Evolutionary conservation across 2,113 vertebrate species (phyloP).

Genomic region (Thomomys bottae): DNA sequence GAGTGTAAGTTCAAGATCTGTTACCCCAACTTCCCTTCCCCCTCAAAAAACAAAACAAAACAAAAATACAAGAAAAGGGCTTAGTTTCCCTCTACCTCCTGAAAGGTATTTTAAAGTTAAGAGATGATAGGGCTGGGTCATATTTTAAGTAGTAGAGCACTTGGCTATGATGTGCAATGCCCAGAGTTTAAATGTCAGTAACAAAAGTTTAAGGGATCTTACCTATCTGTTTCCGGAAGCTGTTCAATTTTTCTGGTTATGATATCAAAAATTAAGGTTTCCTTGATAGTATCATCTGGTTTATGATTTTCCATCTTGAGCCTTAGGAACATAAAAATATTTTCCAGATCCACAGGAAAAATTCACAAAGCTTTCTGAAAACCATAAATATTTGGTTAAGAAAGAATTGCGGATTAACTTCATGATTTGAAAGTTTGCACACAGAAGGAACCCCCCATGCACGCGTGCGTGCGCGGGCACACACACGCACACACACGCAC

Average conservation of each 20-base stretch:
- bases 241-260: slow-evolving; percentile 74
- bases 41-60: too few species aligned
- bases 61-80: neutral
- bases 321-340: slow-evolving; percentile 31
- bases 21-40: too few species aligned
- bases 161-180: too few species aligned
- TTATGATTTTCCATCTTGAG: slow-evolving; percentile 81
- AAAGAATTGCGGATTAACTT: slow-evolving; percentile 18
- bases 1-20: too few species aligned
- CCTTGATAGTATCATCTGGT: neutral
- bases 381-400: slow-evolving; percentile 18
- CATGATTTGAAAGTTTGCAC: slow-evolving; percentile 21
- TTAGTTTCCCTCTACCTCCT: neutral
- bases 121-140: slow-evolving; percentile 68
- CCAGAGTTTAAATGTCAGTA: too few species aligned
- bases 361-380: neutral
- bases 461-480: too few species aligned
- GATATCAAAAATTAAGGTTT: slow-evolving; percentile 30
- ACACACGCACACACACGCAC: too few species aligned
- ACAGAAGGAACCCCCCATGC: neutral
- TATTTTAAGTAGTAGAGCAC: too few species aligned
- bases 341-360: neutral
- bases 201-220: slow-evolving; percentile 65
- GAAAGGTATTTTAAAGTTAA: slow-evolving; percentile 45
- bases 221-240: slow-evolving; percentile 86